A percentile compares a stretch with the other conserved stretches of the same genome.
Evolutionary conservation across 2,113 vertebrate species (phyloP).

Genomic region (Dromas ardeola): DNA sequence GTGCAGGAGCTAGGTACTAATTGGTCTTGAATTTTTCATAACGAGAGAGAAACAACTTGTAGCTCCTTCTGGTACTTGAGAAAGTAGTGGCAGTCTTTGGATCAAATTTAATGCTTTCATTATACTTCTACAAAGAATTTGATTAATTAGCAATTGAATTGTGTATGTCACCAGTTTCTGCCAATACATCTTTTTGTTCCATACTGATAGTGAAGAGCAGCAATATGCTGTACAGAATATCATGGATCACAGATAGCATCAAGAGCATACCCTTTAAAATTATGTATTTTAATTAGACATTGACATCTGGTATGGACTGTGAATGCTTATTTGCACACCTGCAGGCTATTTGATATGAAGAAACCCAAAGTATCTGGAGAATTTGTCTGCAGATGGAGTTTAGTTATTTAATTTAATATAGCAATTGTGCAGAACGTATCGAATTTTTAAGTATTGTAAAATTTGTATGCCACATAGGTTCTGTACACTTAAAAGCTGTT

Average conservation of each 20-base stretch:
- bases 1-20: background rate
- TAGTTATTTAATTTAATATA: constrained; percentile 39
- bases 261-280: background rate
- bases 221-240: background rate
- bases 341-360: constrained; percentile 17
- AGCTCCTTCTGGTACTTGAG: background rate
- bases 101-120: background rate
- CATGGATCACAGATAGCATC: background rate
- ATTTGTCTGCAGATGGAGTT: constrained; percentile 38
- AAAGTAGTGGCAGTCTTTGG: background rate
- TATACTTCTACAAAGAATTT: background rate
- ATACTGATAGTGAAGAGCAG: background rate
- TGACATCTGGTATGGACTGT: constrained; percentile 42
- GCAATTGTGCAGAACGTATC: background rate
- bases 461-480: background rate
- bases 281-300: constrained; percentile 54
- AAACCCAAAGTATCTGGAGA: background rate
- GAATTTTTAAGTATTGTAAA: background rate
- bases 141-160: background rate
- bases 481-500: background rate
- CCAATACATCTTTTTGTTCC: background rate
- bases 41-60: background rate
- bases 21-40: background rate
- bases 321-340: constrained; percentile 56
- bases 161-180: background rate